Conservation (phyloP, 2,888 invertebrate genomes). For the Pollenia labialis region DNA sequence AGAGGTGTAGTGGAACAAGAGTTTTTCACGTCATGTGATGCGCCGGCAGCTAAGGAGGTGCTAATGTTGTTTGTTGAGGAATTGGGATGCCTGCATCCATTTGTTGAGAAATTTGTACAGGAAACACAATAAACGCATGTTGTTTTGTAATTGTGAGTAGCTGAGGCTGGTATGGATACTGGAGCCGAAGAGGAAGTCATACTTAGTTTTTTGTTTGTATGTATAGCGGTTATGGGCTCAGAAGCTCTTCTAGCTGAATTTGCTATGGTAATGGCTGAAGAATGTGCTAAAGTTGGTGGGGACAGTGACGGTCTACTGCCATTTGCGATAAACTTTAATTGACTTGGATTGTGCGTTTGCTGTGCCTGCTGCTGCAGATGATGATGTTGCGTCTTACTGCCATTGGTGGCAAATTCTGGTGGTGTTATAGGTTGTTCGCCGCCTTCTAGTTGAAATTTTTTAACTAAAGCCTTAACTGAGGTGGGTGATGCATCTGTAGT, state of each 20-base stretch:
- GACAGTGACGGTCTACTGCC: slow-evolving; percentile 61
- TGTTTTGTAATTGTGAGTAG: slow-evolving; percentile 69
- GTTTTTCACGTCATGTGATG: slow-evolving; percentile 66
- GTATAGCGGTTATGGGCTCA: slow-evolving; percentile 77
- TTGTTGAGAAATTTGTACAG: slow-evolving; percentile 74
- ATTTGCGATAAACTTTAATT: slow-evolving; percentile 59
- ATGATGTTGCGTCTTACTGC: slow-evolving; percentile 58
- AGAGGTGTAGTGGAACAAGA: slow-evolving; percentile 74
- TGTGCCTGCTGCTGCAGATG: slow-evolving; percentile 45
- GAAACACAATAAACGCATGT: slow-evolving; percentile 77
- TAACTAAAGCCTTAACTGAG: slow-evolving; percentile 83
- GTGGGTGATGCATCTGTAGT: slow-evolving; percentile 85
- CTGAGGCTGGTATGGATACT: slow-evolving; percentile 56
- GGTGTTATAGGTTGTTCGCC: slow-evolving; percentile 69
- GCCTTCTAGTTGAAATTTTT: slow-evolving; percentile 83
- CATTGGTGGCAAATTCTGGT: slow-evolving; percentile 71
- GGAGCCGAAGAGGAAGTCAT: slow-evolving; percentile 54
- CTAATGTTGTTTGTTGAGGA: slow-evolving; percentile 67
- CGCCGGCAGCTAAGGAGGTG: slow-evolving; percentile 64
- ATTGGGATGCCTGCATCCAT: slow-evolving; percentile 72
- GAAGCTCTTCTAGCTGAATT: slow-evolving; percentile 75
- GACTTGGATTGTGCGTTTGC: slow-evolving; percentile 58
- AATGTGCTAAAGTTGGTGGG: slow-evolving; percentile 65
- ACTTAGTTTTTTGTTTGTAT: slow-evolving; percentile 58
- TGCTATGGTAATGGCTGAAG: slow-evolving; percentile 65